phyloP scores from a whole-genome alignment of 2,113 vertebrate species.

The Caretta caretta region DNA sequence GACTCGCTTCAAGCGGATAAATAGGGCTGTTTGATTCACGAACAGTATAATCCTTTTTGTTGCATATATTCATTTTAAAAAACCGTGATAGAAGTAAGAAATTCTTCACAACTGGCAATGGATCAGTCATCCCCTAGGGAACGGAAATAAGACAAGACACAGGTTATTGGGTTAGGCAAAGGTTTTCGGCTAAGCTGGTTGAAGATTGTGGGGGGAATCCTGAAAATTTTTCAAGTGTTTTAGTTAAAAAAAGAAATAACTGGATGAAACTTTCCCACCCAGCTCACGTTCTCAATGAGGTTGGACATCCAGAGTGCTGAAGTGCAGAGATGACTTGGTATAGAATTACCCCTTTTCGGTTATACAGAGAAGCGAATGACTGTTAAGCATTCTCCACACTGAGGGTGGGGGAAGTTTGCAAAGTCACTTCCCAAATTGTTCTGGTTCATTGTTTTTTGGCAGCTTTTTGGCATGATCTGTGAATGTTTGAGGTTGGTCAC shows the following conservation, averaged over 20 bases:
- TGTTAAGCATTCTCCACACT: not conserved
- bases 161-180: not conserved
- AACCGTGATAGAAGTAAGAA: not conserved
- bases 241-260: not conserved
- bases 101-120: not conserved
- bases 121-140: not conserved
- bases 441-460: not conserved
- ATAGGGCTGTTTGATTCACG: fast-evolving
- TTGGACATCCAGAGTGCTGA: not conserved
- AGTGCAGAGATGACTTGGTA: not conserved
- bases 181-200: not conserved
- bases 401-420: not conserved
- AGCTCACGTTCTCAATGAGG: not conserved
- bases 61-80: not conserved
- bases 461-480: not conserved
- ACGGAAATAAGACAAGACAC: fast-evolving
- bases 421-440: not conserved
- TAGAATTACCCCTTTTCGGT: not conserved
- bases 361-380: not conserved
- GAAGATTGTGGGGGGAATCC: not conserved
- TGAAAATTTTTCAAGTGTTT: not conserved
- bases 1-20: not conserved
- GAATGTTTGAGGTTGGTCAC: not conserved
- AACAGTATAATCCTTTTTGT: not conserved
- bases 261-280: not conserved